Conservation (phyloP, 2,888 invertebrate genomes). For the Teleiodes luculella region DNA sequence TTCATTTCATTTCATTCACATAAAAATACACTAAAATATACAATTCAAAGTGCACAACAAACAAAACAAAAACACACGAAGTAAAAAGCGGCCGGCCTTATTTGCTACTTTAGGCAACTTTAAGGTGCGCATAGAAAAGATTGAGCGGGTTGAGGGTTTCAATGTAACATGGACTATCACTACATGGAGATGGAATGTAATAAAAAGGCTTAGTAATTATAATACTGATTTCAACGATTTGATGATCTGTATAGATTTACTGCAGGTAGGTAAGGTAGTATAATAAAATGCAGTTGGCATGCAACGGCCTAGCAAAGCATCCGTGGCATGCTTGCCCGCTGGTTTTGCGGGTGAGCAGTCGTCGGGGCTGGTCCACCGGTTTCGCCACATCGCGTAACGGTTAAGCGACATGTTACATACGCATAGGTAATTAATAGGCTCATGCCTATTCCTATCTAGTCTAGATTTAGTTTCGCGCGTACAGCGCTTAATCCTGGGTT, state of each 20-base stretch:
- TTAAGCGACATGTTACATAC: constrained; percentile 17
- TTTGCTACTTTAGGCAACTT: no score
- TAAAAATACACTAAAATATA: no score
- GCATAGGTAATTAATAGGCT: constrained; percentile 25
- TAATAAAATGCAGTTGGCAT: neutral
- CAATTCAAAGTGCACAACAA: no score
- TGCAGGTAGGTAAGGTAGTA: neutral
- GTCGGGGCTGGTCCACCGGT: constrained; percentile 21
- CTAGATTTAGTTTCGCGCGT: neutral
- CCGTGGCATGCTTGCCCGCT: constrained; percentile 7
- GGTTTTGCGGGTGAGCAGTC: neutral
- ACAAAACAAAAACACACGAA: no score
- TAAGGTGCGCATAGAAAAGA: no score
- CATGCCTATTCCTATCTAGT: neutral
- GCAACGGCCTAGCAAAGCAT: constrained; percentile 14
- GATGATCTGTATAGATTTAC: no score
- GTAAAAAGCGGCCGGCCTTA: no score
- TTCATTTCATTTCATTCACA: no score
- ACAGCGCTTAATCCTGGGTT: neutral
- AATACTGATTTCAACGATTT: neutral
- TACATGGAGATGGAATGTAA: no score
- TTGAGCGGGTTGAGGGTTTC: no score
- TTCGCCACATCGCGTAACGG: constrained; percentile 13
- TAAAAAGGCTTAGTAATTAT: no score
- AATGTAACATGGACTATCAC: no score